Evolutionary conservation across 1,140 invertebrate genomes (phyloP).

Genomic region (Cyclargus thomasi): DNA sequence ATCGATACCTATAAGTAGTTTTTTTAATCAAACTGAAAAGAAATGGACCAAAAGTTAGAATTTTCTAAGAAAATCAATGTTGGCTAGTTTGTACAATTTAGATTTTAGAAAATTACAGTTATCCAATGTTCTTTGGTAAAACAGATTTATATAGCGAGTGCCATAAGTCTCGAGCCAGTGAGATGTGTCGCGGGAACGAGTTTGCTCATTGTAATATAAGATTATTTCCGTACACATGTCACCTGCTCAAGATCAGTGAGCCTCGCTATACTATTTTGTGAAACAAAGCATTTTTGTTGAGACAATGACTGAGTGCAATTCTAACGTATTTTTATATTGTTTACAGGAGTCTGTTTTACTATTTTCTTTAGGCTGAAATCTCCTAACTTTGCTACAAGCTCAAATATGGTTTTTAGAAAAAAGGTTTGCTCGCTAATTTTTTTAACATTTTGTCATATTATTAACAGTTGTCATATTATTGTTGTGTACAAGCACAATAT

Average conservation of each 20-base stretch:
- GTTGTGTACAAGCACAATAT: background rate
- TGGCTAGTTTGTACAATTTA: conserved; percentile 8
- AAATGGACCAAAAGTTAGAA: conserved; percentile 12
- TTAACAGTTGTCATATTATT: background rate
- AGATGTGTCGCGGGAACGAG: background rate
- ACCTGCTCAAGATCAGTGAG: background rate
- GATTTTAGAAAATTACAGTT: background rate
- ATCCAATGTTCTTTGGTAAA: background rate
- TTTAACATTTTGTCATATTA: background rate
- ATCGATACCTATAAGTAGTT: conserved; percentile 1
- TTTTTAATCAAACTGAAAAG: conserved; percentile 8
- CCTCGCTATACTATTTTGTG: background rate
- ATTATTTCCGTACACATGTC: background rate
- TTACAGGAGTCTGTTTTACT: background rate
- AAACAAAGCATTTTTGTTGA: background rate
- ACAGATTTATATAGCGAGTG: background rate
- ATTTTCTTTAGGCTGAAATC: background rate
- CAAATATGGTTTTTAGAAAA: background rate
- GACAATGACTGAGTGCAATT: background rate
- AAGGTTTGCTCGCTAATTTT: background rate
- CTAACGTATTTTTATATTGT: background rate
- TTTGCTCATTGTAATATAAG: background rate
- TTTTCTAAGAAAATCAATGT: conserved; percentile 11
- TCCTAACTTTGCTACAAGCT: background rate
- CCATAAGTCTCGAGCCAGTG: background rate